phyloP scores from a whole-genome alignment of 2,797 vertebrate genomes.

The Rhincodon typus region DNA sequence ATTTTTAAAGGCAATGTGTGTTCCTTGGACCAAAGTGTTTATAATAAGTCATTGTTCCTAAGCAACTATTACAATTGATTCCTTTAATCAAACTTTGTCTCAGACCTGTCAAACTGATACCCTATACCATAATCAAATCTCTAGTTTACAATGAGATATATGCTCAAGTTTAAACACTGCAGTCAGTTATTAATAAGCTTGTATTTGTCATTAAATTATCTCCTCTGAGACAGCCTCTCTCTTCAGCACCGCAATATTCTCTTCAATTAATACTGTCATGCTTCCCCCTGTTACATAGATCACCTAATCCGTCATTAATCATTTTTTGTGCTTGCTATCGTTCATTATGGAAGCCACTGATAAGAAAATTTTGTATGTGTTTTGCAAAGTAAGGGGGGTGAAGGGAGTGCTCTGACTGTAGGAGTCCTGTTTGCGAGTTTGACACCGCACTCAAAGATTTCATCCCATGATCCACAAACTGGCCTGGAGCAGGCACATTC shows the following conservation, averaged over 20 bases:
- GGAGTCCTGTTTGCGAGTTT: background rate
- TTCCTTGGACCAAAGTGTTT: background rate
- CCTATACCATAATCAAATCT: background rate
- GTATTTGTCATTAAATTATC: slow-evolving; percentile 6
- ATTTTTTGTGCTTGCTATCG: background rate
- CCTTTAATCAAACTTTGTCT: background rate
- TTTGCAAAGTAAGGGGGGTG: background rate
- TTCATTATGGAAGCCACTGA: background rate
- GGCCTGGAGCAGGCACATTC: background rate
- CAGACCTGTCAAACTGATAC: background rate
- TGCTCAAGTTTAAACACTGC: background rate
- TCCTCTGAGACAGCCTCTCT: too few relatives aligned
- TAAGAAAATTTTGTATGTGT: too few relatives aligned
- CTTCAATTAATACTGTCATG: background rate
- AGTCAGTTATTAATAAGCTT: background rate
- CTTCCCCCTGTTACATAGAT: too few relatives aligned
- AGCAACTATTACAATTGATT: background rate
- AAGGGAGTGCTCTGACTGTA: background rate
- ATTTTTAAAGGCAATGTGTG: background rate
- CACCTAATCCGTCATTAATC: background rate
- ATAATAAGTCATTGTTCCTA: background rate
- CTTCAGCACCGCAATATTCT: too few relatives aligned
- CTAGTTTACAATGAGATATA: background rate
- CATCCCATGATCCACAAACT: background rate
- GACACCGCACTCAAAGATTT: background rate